phyloP scores from a whole-genome alignment of 2,888 invertebrate genomes.

The Marasmarcha lunaedactyla region DNA sequence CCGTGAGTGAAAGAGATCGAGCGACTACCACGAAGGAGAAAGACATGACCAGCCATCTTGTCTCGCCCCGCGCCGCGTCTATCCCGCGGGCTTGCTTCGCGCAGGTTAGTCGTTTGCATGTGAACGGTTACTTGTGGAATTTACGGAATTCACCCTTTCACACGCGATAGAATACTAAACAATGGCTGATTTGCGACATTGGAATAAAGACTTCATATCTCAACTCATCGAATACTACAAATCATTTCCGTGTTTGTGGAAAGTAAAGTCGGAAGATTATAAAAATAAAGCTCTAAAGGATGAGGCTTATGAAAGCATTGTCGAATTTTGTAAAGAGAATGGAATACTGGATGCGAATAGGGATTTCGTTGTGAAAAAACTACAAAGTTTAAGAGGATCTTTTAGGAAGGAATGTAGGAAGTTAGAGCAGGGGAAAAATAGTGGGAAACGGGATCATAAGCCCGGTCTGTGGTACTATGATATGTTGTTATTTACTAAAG shows the following conservation, averaged over 20 bases:
- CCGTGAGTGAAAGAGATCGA: too few relatives aligned
- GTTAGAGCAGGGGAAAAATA: constrained; percentile 1
- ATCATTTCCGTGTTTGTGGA: constrained; percentile 7
- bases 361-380: constrained; percentile 10
- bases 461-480: constrained; percentile 5
- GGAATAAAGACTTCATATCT: constrained; percentile 6
- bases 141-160: too few relatives aligned
- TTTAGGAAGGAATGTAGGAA: constrained; percentile 1
- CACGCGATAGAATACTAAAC: not conserved
- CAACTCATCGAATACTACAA: constrained; percentile 9
- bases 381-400: constrained; percentile 11
- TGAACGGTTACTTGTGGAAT: too few relatives aligned
- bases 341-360: constrained; percentile 10
- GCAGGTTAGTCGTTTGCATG: too few relatives aligned
- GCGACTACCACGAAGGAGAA: too few relatives aligned
- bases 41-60: too few relatives aligned
- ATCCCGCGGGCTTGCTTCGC: too few relatives aligned
- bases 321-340: constrained; percentile 6
- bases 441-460: constrained; percentile 2
- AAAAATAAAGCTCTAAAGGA: constrained; percentile 5
- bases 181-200: constrained; percentile 8
- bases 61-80: too few relatives aligned
- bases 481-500: constrained; percentile 4
- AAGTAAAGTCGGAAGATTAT: constrained; percentile 5
- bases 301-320: not conserved